phyloP scores from a whole-genome alignment of 2,888 invertebrate genomes.

The Cheilosia vulpina region DNA sequence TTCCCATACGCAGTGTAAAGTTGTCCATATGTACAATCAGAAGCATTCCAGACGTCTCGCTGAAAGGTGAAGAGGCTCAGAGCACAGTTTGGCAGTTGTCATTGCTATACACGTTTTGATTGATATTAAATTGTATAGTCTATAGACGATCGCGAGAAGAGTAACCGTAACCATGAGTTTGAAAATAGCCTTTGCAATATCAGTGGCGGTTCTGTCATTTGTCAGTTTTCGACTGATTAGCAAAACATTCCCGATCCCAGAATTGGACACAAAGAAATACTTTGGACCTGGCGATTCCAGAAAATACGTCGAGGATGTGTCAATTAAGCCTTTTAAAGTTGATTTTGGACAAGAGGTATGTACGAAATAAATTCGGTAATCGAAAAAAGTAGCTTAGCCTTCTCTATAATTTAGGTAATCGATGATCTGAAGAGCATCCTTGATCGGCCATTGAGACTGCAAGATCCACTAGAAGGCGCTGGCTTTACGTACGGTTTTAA shows the following conservation, averaged over 20 bases:
- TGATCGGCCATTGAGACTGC: slow-evolving; percentile 84
- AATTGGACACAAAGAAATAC: slow-evolving; percentile 79
- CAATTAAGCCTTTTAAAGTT: slow-evolving; percentile 79
- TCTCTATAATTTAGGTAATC: slow-evolving; percentile 78
- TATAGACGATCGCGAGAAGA: neutral
- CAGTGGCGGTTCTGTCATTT: slow-evolving; percentile 15
- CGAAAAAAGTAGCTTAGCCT: neutral
- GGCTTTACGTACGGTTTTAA: slow-evolving; percentile 94
- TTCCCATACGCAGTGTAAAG: neutral
- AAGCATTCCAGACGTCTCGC: slow-evolving; percentile 32
- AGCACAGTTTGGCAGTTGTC: neutral
- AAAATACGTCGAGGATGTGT: slow-evolving; percentile 79
- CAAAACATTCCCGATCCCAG: slow-evolving; percentile 79
- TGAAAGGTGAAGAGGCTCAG: neutral
- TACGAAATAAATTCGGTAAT: neutral
- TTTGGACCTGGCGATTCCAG: slow-evolving; percentile 81
- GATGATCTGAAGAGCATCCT: slow-evolving; percentile 86
- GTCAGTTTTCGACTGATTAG: slow-evolving; percentile 56
- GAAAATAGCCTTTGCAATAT: neutral
- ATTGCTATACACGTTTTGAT: neutral
- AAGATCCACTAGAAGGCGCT: slow-evolving; percentile 87
- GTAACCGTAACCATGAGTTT: slow-evolving; percentile 3
- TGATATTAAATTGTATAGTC: neutral
- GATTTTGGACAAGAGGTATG: slow-evolving; percentile 79
- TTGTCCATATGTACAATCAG: neutral